Evolutionary conservation across 1,140 invertebrate genomes (phyloP).

Genomic region (Drosophila tristis): DNA sequence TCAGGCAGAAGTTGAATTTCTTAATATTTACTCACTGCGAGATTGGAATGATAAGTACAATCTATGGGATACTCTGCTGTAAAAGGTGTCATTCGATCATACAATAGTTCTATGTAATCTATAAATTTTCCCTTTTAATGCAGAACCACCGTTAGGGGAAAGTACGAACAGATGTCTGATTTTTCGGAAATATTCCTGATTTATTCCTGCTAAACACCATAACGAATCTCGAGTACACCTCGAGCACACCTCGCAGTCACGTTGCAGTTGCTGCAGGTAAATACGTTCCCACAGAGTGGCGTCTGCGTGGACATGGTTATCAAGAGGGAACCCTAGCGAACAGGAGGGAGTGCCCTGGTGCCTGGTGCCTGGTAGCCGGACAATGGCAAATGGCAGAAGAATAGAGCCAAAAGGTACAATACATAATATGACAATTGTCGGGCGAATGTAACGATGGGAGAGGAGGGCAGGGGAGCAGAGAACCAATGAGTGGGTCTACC

Average conservation of each 20-base stretch:
- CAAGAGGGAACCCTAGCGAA: conserved; percentile 34
- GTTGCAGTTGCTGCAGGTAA: conserved; percentile 12
- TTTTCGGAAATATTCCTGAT: too few species aligned
- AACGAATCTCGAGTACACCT: conserved; percentile 9
- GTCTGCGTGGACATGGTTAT: conserved; percentile 46
- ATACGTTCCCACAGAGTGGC: conserved; percentile 10
- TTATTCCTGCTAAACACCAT: not conserved
- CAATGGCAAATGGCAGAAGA: conserved; percentile 36
- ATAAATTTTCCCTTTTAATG: too few species aligned
- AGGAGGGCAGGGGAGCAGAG: not conserved
- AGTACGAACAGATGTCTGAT: too few species aligned
- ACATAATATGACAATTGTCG: conserved; percentile 40
- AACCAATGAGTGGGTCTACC: conserved; percentile 28
- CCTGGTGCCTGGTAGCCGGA: conserved; percentile 12
- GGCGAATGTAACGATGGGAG: conserved; percentile 7
- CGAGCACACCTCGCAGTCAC: conserved; percentile 30
- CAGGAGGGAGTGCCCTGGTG: conserved; percentile 23
- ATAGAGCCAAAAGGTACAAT: conserved; percentile 33
- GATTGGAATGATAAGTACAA: too few species aligned
- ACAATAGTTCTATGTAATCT: too few species aligned
- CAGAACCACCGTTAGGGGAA: too few species aligned
- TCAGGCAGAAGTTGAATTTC: too few species aligned
- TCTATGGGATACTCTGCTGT: too few species aligned
- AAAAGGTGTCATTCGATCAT: too few species aligned
- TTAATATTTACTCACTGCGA: too few species aligned